These are phyloP conservation scores for Huso huso DNA, from an alignment of 2,797 vertebrate genomes.

Conservation along the genomic window DNA sequence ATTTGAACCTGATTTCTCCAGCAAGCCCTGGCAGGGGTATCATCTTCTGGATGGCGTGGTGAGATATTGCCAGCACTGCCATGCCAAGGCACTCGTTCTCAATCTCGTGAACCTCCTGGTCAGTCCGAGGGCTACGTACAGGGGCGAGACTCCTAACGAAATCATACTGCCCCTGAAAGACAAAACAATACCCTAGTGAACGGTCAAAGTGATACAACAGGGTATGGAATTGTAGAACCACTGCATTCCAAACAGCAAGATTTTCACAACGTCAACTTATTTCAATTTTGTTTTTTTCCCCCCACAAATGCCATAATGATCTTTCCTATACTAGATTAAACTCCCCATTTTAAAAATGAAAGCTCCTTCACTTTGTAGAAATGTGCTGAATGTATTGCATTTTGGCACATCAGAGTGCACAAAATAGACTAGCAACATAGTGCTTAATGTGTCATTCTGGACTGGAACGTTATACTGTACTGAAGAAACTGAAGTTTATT, in stretches of 20 bases:
- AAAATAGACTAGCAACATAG: too few relatives aligned
- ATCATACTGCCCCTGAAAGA: constrained; percentile 81
- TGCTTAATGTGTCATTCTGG: too few relatives aligned
- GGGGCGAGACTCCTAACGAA: constrained; percentile 79
- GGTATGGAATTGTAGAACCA: too few relatives aligned
- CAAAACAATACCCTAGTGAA: constrained; percentile 7
- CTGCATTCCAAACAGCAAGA: too few relatives aligned
- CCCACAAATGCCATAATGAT: too few relatives aligned
- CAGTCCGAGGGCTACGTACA: constrained; percentile 64
- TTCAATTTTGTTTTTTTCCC: too few relatives aligned
- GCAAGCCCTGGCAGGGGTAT: constrained; percentile 61
- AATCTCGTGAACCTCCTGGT: constrained; percentile 81
- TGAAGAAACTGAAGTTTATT: too few relatives aligned
- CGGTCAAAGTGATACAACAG: not conserved
- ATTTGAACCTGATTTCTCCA: constrained; percentile 72
- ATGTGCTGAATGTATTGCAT: too few relatives aligned
- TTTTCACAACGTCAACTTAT: too few relatives aligned
- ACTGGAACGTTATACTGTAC: too few relatives aligned
- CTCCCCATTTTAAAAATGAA: constrained; percentile 14
- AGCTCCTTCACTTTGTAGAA: not conserved
- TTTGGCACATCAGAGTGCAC: too few relatives aligned
- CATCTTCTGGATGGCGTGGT: constrained; percentile 61
- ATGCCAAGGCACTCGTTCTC: constrained; percentile 96
- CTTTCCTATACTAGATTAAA: not conserved
- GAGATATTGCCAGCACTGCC: constrained; percentile 93